Base-by-base conservation (phyloP, 1,140 invertebrate genomes). In the Drosophila sp. region DNA sequence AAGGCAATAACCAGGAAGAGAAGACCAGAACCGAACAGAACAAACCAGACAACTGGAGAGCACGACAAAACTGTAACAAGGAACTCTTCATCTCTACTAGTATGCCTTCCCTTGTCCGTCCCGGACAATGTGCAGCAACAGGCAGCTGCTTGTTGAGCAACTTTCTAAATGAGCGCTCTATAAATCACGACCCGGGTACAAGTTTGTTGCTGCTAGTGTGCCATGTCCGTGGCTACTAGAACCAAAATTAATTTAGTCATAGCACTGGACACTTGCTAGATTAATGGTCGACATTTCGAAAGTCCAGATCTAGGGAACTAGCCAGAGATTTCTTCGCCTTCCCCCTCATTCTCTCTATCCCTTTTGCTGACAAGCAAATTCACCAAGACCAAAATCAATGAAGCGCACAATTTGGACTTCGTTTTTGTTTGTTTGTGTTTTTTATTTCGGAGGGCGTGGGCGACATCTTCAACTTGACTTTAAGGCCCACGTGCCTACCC, bases 81-180 rank as follows among this genome's bases (percentile, higher is more conserved):
- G 84, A 86, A 87, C 83, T 86, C 74, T 84, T 85, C 81, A 79
- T 57, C 55, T 65, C 44, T 58, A 69, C 63, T 56, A 66, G 69
- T 69, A 58, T 62, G 72, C 54, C 69, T 69, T 30, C 76, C 60
- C 50, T 64, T 33, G 17, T 50, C 41, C 41, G 57, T 25, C 61
- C 38, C 50, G 23, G 5, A 25, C 30, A 40, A 33, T 57, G 29
- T 57, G 60, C 25, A 55, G 60, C 25, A 55, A 41, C 58, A 66
- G 67, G 70, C 60, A 76, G 76, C 73, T 76, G 79, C 84, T 87
- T 80, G 84, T 80, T 76, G 44, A 78, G 80, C 84, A 89, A 89
- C 84, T 89, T 89, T 89, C 84, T 89, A 89, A 89, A 89, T 89
- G 84, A 84, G 77, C 84, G 84, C 84, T 84, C 84, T 87, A 89